Base-by-base conservation (phyloP, 2,113 vertebrate species). In the Sclerurus mexicanus region DNA sequence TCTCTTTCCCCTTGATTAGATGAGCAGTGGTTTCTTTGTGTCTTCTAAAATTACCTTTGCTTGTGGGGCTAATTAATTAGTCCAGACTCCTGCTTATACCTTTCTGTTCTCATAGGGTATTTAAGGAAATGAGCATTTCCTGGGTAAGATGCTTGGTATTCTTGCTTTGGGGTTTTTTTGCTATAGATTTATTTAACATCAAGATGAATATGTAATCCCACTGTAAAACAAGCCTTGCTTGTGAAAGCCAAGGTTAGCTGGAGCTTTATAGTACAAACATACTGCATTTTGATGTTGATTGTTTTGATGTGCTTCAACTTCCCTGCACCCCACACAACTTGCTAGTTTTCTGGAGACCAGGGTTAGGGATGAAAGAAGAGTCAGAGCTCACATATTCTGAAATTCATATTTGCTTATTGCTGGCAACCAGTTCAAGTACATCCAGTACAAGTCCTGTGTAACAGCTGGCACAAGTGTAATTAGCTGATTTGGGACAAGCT, bases 381-480 rank as follows among this genome's bases (percentile, higher is more conserved):
- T 84, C 35, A 72, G 72, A 83, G 42, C 39, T 78, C 56, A 37
- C 10, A 7, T 67, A 42, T 86, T 82, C 59, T 27, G 75, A 86
- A 95, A 47, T n/a, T 89, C 15, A 35, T 85, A 62, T 20, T 76
- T 85, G 71, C 81, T 66, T 23, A 24, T 44, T 75, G 46, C 87
- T 95, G 81, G 50, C 79, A 86, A 12, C 53, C n/a, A 55, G 81
- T 50, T 83, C 63, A 71, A 60, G 71, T 68, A 88, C 71, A 75
- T 66, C 59, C 63, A 93, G 73, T 83, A 46, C 42, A 56, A 59
- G 85, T 52, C 27, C 42, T 58, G 19, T 91, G 63, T 59, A 74
- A 77, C 86, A 96, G 89, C 94, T 96, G 90, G 93, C 78, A 69
- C 46, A n/a, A 73, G 39, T 67, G 33, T 49, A 40, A 62, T 69